Percentiles rank a stretch among this genome's conserved stretches.
phyloP scores from a whole-genome alignment of 2,113 vertebrate genomes.

The Seriola aureovittata region DNA sequence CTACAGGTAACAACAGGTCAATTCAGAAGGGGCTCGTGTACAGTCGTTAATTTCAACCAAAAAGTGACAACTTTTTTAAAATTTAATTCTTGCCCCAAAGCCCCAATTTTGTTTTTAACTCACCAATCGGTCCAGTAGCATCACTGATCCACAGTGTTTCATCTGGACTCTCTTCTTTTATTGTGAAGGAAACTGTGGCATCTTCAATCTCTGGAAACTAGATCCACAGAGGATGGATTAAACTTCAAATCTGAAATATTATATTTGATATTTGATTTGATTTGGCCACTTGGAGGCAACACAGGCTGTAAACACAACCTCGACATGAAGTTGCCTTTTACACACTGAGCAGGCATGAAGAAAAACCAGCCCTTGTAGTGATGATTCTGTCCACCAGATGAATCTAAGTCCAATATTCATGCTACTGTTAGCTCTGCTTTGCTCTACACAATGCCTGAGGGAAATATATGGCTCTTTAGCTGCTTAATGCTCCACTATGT shows the following conservation, averaged over 20 bases:
- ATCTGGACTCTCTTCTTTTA: constrained; percentile 82
- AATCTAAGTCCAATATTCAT: too few relatives aligned
- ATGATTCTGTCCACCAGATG: too few relatives aligned
- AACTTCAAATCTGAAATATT: not conserved
- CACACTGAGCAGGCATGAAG: too few relatives aligned
- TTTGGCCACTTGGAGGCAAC: not conserved
- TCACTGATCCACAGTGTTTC: constrained; percentile 76
- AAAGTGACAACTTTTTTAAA: not conserved
- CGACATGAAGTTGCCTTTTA: not conserved
- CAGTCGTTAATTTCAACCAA: not conserved
- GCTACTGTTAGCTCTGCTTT: too few relatives aligned
- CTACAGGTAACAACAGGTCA: constrained; percentile 15
- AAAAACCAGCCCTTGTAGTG: too few relatives aligned
- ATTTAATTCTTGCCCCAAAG: not conserved
- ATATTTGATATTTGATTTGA: not conserved
- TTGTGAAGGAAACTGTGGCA: constrained; percentile 59
- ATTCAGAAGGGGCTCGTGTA: not conserved
- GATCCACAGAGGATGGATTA: not conserved
- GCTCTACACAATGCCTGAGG: too few relatives aligned
- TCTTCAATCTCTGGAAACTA: constrained; percentile 74
- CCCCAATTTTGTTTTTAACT: constrained; percentile 1
- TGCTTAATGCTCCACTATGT: too few relatives aligned
- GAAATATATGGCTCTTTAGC: not conserved
- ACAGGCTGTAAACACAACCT: not conserved
- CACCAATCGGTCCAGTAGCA: constrained; percentile 39